Evolutionary conservation across 2,888 invertebrate species (phyloP).

Genomic region (Lithosia quadra): DNA sequence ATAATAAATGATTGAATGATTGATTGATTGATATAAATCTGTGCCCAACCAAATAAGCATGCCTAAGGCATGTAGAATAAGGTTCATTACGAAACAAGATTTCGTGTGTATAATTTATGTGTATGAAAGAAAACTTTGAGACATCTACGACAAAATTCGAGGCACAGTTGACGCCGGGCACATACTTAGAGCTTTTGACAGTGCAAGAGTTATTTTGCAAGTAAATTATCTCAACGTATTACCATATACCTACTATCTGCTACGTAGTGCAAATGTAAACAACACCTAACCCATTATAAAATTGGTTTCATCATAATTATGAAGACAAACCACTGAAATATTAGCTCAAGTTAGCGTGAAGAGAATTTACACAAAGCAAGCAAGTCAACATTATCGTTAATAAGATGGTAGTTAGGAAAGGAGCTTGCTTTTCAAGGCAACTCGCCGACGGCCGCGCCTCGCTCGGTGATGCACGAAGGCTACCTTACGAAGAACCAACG

Average conservation of each 20-base stretch:
- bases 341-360: conserved; percentile 52
- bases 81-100: too few relatives aligned
- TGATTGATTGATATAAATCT: too few relatives aligned
- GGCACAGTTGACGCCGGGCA: too few relatives aligned
- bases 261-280: conserved; percentile 6
- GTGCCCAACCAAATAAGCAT: too few relatives aligned
- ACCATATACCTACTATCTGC: background rate
- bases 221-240: too few relatives aligned
- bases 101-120: too few relatives aligned
- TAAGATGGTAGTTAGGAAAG: conserved; percentile 60
- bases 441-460: conserved; percentile 30
- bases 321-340: conserved; percentile 49
- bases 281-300: conserved; percentile 13
- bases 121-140: too few relatives aligned
- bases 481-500: conserved; percentile 40
- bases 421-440: conserved; percentile 51
- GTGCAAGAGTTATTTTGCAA: background rate
- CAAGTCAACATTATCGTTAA: conserved; percentile 63
- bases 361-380: conserved; percentile 58
- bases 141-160: too few relatives aligned
- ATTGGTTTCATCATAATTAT: conserved; percentile 14
- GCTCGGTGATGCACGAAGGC: conserved; percentile 23
- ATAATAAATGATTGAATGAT: too few relatives aligned
- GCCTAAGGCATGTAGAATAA: too few relatives aligned
- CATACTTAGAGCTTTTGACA: too few relatives aligned